Evolutionary conservation across 30 jellyfish, hydroid and myxozoan genomes (phyloP), one percentile per base, ranked within the genome.

Genomic region (Phacellophora camtschatica): DNA sequence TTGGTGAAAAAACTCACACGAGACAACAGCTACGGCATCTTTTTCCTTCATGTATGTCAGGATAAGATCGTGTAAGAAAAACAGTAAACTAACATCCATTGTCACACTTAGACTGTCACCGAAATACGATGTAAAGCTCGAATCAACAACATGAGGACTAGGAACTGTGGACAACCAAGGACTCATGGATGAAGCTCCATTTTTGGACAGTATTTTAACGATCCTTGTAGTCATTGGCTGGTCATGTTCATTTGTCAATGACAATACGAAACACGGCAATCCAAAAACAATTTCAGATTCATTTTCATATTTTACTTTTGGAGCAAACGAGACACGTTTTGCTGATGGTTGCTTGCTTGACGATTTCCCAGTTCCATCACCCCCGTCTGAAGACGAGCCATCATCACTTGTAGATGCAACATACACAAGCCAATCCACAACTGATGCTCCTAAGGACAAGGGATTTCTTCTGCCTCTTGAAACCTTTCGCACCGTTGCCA

Each of bases 401-500:
- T 71, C 87, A 29, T 88, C 96, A 50, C 69, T 82, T 15, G 95
- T 84, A 12, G 99, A 71, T 42, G 89, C 82, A 1, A 94, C 96
- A 66, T 88, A 94, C 23, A 33, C 56, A 23, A 94, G 90, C 99
- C 99, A 94, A 58, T 94, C 99, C 12, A 78, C 92, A 5, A 94
- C 99, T 11, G 96, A 95, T 25, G 99, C 96, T 23, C 99, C 99
- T 10, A 94, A 76, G 0, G 99, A 81, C 57, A 97, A 97, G 12
- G 99, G 99, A 69, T 94, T 94, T 18, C 99, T 84, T 39, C 99
- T 87, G 23, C 96, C 97, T 36, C 99, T 89, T 1, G 99, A 94
- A 2, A 94, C 99, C 23, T 87, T 77, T 33, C 99, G 90, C 1
- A 94, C 96, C 0, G 97, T 94, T 8, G 99, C 99, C 99, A 94